Evolutionary conservation across 2,797 vertebrate genomes (phyloP), one percentile per base, ranked within the genome.

Genomic region (Rhinoraja longicauda): DNA sequence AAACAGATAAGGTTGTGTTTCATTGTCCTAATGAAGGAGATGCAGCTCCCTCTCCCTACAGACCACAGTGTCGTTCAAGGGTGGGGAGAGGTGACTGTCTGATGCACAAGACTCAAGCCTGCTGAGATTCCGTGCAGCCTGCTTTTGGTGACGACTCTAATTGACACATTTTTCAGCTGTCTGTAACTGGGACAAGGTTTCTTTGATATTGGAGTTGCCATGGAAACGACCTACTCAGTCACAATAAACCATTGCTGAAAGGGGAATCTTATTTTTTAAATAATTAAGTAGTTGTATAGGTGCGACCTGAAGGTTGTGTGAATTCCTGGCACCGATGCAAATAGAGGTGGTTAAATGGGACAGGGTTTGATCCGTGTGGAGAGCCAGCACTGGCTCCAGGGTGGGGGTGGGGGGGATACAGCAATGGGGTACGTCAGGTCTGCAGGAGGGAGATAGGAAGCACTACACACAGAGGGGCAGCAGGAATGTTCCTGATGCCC

Each of bases 191-290:
- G 95, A 94, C 94, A 94, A 93, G 94, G 93, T 75, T 93, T 93
- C 94, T 81, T 79, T 39, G 86, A 93, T 64, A 72, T 75, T 79
- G 15, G 86, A 0, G 94, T 96, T 93, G 95, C 95, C 95, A 92
- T 95, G 95, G 95, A 94, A 95, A 96, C 94, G 93, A 96, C 95
- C 95, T 96, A 95, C 94, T 81, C 19, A n/a, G 94, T 95, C 45
- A 29, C 90, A 75, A 17, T 17, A 53, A 75, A 75, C 39, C 4
- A 19, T 91, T 73, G 72, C 32, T 92, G 24, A 92, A 73, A 92
- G 45, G 90, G 26, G 62, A 67, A 88, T 10, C 15, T 36, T 57
- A 57, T 21, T 26, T 67, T 64, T 24, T 21, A 32, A 19, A 36
- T 21, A 67, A 67, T 67, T 36, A 67, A 88, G 59, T 17, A 32